These are phyloP conservation scores for Neostethus bicornis DNA, from an alignment of 2,797 vertebrate species.

Conservation along the genomic window DNA sequence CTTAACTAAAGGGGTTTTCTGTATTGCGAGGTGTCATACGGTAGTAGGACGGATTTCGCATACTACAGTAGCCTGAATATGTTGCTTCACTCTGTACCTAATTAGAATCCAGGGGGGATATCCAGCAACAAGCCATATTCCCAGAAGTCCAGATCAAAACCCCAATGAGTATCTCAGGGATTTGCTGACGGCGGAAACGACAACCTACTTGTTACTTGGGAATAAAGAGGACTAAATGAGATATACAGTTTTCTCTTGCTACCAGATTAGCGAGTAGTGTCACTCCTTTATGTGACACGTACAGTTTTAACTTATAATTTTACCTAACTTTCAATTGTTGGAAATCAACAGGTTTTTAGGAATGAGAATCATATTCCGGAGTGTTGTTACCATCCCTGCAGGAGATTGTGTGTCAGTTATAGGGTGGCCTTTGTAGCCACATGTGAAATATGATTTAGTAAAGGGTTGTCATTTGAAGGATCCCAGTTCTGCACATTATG, in stretches of 20 bases:
- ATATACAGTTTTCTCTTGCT: not conserved
- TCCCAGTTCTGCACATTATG: slow-evolving; percentile 64
- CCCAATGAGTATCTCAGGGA: not conserved
- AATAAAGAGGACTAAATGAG: not conserved
- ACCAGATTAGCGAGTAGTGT: not conserved
- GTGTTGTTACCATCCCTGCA: slow-evolving; percentile 41
- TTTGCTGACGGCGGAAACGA: not conserved
- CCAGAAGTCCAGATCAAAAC: not conserved
- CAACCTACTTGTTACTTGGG: not conserved
- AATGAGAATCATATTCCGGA: slow-evolving; percentile 42
- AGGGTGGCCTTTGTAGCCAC: slow-evolving; percentile 61
- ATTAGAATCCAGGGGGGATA: no score
- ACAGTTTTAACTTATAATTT: not conserved
- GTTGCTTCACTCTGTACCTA: not conserved
- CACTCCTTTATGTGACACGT: not conserved
- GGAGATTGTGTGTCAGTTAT: slow-evolving; percentile 55
- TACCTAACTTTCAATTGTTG: not conserved
- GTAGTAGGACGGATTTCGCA: not conserved
- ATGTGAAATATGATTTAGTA: slow-evolving; percentile 71
- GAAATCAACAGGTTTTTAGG: slow-evolving; percentile 19
- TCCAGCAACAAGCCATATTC: not conserved
- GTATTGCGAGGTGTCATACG: not conserved
- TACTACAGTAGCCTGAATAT: not conserved
- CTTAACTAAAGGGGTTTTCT: not conserved
- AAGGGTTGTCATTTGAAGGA: slow-evolving; percentile 68